Percentiles rank a stretch among this genome's conserved stretches.
These are phyloP conservation scores for Aegotheles bennettii DNA, from an alignment of 2,113 vertebrate genomes.

Conservation along the genomic window DNA sequence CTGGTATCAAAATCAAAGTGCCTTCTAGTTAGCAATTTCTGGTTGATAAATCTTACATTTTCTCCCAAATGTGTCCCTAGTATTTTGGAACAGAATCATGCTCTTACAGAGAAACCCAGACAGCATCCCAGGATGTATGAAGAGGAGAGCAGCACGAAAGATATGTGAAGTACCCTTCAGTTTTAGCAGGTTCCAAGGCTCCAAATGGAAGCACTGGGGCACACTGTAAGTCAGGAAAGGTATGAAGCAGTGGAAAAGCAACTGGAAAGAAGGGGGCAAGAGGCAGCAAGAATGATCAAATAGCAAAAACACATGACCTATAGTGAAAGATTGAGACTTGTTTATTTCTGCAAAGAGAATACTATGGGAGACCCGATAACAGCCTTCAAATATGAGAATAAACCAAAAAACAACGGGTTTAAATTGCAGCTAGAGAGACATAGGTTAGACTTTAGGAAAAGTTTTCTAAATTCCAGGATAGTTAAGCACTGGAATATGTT, in stretches of 20 bases:
- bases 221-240: background rate
- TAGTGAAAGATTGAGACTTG: background rate
- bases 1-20: background rate
- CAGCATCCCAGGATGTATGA: background rate
- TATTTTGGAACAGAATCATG: background rate
- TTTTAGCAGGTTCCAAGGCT: rapidly evolving
- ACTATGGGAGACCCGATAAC: background rate
- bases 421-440: background rate
- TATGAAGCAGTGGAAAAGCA: background rate
- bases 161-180: background rate
- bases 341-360: background rate
- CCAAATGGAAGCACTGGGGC: background rate
- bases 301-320: background rate
- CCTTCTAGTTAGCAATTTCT: background rate
- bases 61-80: background rate
- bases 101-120: background rate
- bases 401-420: rapidly evolving
- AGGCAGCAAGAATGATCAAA: background rate
- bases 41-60: background rate
- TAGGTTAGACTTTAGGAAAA: background rate
- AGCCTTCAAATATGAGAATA: background rate
- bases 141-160: background rate
- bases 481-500: background rate
- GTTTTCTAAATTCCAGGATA: background rate
- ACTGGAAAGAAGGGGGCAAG: rapidly evolving